Base-by-base conservation (phyloP, 1,140 invertebrate species). In the Zaprionus gabonicus region DNA sequence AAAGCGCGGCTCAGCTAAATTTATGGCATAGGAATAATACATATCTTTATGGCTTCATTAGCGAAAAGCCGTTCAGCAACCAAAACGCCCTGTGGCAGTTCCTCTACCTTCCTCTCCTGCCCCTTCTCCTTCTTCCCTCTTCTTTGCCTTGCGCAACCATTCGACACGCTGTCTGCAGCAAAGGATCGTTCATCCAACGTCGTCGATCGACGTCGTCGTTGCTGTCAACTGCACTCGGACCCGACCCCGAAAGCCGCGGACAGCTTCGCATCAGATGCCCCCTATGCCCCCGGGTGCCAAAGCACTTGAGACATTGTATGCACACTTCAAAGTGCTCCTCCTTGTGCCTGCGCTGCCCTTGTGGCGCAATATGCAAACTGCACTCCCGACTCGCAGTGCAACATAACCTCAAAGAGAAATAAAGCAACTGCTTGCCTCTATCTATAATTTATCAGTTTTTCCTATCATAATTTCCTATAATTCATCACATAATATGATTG, bases 41-140 rank as follows among this genome's bases (percentile, higher is more conserved):
- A 88, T 91, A 91, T 90, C 80, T 91, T 91, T 90, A 91, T 91
- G 75, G 90, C 88, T 91, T 91, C 90, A 91, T 91, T 91, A 91
- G 85, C 80, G 73, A 75, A 80, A 81, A 68, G 79, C 76, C 70
- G 68, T 57, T 80, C 70, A 56, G 67, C 63, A 69, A 71, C 63
- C 68, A 67, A 62, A 76, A 71, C 69, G 73, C 44, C 51, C 63
- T 63, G 38, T 58, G 34, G 51, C 58, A 69, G 56, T 56, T 59
- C 17, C 49, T 36, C 41, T 51, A 7, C 10, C 46, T 23, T 13
- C 10, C 46, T 51, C 0, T 13, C 23, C 4, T 5, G 10, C 1
- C 10, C 20, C 20, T 1, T 51, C 20, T n/a, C 10, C 4, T 5
- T 15, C 0, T 5, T 15, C 0, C 4, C 2, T 17, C 7, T 17